Evolutionary conservation across 1,140 invertebrate species (phyloP), one percentile per base, ranked within the genome.

Genomic region (Drosophila quadrilineata): DNA sequence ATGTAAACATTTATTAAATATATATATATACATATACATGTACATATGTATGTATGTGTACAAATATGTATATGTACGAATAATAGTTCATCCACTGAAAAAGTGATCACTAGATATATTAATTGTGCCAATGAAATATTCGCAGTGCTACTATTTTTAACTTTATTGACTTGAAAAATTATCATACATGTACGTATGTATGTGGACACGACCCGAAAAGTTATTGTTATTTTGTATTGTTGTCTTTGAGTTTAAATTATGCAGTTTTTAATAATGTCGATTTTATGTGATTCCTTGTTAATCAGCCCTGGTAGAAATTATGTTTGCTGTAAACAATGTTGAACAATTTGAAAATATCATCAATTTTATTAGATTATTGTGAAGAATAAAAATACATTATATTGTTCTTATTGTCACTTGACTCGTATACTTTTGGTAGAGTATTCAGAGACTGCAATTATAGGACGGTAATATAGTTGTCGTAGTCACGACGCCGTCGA

Each of bases 401-500:
- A n/a, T n/a, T n/a, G n/a, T n/a, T n/a, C n/a, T n/a, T n/a, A n/a
- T n/a, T n/a, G n/a, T n/a, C n/a, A n/a, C n/a, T n/a, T n/a, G n/a
- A n/a, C n/a, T n/a, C n/a, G n/a, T n/a, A n/a, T n/a, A n/a, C n/a
- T n/a, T n/a, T n/a, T n/a, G n/a, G 45, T 59, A 53, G 56, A 14
- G 48, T 35, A 67, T 38, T 9, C 14, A 17, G 26, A 46, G 17
- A 21, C 6, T 24, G n/a, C 16, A 9, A 26, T 29, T 71, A 60
- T 57, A 56, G 43, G 58, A 52, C 45, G 19, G 46, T 54, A n/a
- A n/a, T n/a, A n/a, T n/a, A 54, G 72, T 82, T 82, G 76, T 84
- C 77, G 77, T 82, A 77, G 77, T 82, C 76, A 67, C 76, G 45
- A 68, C 56, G 58, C 41, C 64, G 64, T 53, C 64, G 41, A 10